Evolutionary conservation across 2,113 vertebrate species (phyloP), one percentile per base, ranked within the genome.

Genomic region (Chloropsis hardwickii): DNA sequence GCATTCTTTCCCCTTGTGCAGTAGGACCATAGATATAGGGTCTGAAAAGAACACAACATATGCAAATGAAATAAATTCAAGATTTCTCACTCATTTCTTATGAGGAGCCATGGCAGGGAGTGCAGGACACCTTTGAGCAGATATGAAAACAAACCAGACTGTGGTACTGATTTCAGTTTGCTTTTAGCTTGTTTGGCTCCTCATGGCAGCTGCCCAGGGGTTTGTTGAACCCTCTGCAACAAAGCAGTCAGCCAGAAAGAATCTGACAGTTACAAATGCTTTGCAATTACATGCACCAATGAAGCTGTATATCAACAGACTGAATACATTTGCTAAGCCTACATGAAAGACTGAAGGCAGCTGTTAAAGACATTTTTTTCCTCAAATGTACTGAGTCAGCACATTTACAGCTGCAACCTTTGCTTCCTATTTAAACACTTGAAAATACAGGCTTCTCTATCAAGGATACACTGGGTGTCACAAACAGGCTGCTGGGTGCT

Each of bases 21-120:
- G 99, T 99, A 27, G 99, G 99, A 23, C 99, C 99, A 54, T 99
- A 99, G 94, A 99, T 99, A 78, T 98, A 99, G 11, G 99, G 99
- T 96, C 99, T 99, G 76, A 61, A 94, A 95, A 92, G 77, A 78
- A 89, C 42, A 40, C 33, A 27, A 56, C 23, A 51, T 6, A 66
- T 1, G 9, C 33, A 77, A 51, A 66, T 35, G 45, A 66, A 33
- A 66, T 45, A 11, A 31, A 54, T 23, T 72, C 28, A 80, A 50
- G 54, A 65, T 57, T 90, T 62, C 58, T 80, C 29, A 24, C 2
- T 48, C 9, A 42, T 60, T 81, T 79, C 37, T 62, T 50, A 35
- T 2, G 17, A 79, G 13, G n/a, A 21, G 58, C 8, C 14, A 13
- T 2, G 8, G 37, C n/a, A 69, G 22, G 39, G 33, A 95, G 27